Evolutionary conservation across 2,113 vertebrate species (phyloP), one percentile per base, ranked within the genome.

Genomic region (Typhlomys cinereus): DNA sequence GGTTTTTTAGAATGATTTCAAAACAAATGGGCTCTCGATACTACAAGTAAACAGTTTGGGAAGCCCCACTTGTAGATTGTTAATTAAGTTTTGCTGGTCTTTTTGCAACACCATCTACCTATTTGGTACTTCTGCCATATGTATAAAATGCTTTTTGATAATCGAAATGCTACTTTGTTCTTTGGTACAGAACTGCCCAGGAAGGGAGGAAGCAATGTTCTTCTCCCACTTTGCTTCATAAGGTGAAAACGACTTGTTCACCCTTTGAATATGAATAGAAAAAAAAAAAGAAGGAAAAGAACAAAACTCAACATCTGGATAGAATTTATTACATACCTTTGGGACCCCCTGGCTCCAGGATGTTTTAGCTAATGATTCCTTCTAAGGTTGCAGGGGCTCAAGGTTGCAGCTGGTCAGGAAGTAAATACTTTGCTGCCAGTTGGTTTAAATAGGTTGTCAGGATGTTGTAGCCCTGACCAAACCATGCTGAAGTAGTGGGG

Each of bases 281-380:
- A 62, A 10, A 79, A 31, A 46, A 14, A 17, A 73, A 52, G 27
- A 48, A 17, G 12, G 31, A 74, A 91, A 69, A 21, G 27, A 23
- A 76, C 8, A 87, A 88, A 87, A 85, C 20, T 17, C 41, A 88
- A 90, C 85, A 96, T 93, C 92, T 95, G 88, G 83, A 94, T 93
- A 66, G 74, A 89, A 95, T 94, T 95, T 80, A 79, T 81, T 62
- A 92, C 92, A 67, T 84, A 95, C 90, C 82, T 96, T 88, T 64
- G 36, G 36, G 78, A 86, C 27, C 20, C 74, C n/a, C 41, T 85
- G 62, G 73, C 41, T 94, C 73, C 81, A 88, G 66, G 85, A 70
- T n/a, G 44, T 50, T 83, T 85, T 48, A 1, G 70, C 29, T 93
- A 76, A 73, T 52, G 31, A 88, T 29, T 92, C 46, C 66, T 92